A percentile compares a stretch with the other conserved stretches of the same genome.
These are phyloP conservation scores for Erannis defoliaria DNA, from an alignment of 2,888 invertebrate genomes.

Conservation along the genomic window DNA sequence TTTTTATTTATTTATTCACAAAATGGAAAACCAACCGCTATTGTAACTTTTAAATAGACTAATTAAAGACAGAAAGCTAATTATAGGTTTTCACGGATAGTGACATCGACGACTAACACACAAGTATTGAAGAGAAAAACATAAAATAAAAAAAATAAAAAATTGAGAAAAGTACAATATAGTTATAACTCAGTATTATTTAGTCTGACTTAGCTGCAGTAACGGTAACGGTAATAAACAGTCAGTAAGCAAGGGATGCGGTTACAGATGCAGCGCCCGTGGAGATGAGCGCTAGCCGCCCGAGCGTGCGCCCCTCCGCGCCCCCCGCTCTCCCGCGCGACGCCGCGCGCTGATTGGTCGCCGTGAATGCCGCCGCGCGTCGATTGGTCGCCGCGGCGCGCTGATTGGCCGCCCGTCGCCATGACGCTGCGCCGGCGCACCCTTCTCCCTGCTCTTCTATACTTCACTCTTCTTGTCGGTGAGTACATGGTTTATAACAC, in stretches of 20 bases:
- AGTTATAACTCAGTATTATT: no score
- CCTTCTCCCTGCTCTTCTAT: slow-evolving; percentile 53
- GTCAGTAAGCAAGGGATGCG: not conserved
- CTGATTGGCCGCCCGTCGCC: slow-evolving; percentile 29
- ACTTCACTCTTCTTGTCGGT: slow-evolving; percentile 59
- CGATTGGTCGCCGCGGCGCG: slow-evolving; percentile 26
- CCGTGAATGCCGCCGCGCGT: slow-evolving; percentile 40
- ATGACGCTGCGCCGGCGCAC: slow-evolving; percentile 37
- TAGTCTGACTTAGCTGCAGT: no score
- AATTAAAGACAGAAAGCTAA: no score
- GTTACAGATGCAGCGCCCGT: slow-evolving; percentile 60
- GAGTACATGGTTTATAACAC: slow-evolving; percentile 45
- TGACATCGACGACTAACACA: no score
- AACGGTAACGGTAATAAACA: no score
- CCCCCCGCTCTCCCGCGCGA: slow-evolving; percentile 43
- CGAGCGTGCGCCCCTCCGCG: slow-evolving; percentile 48
- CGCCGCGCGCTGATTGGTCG: slow-evolving; percentile 28
- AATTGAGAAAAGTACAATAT: no score
- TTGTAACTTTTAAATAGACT: no score
- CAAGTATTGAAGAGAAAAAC: no score
- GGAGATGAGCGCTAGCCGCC: slow-evolving; percentile 59
- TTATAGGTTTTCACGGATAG: no score
- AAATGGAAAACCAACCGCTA: no score
- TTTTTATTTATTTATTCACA: no score
- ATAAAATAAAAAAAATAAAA: no score